These are phyloP conservation scores for Machaerirhynchus nigripectus DNA, from an alignment of 2,113 vertebrate genomes.

Conservation along the genomic window DNA sequence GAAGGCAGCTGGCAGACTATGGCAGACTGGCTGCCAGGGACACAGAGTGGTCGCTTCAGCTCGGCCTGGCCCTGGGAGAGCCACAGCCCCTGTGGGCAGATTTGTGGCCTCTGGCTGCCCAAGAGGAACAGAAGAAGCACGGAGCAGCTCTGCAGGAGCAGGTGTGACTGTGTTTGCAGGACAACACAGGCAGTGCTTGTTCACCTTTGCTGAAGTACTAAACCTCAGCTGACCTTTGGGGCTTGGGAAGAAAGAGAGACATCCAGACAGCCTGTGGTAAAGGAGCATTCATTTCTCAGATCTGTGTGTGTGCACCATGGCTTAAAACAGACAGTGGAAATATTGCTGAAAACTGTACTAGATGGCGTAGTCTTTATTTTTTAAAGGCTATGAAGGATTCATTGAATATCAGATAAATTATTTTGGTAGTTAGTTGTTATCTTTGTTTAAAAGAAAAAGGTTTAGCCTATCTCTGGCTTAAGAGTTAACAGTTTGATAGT, in stretches of 20 bases:
- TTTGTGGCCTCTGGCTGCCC: accelerated
- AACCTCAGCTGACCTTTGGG: neutral
- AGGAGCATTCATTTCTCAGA: neutral
- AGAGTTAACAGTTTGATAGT: neutral
- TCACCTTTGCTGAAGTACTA: neutral
- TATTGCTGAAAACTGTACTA: neutral
- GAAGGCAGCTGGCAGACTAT: neutral
- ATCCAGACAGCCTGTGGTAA: accelerated
- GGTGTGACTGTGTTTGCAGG: neutral
- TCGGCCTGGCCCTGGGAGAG: neutral
- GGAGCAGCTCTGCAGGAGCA: neutral
- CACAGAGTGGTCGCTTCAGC: neutral
- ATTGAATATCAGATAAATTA: neutral
- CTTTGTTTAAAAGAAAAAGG: neutral
- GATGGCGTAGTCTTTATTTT: neutral
- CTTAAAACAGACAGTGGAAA: neutral
- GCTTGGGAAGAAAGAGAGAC: neutral
- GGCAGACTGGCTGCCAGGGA: neutral
- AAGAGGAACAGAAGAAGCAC: accelerated
- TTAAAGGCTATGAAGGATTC: neutral
- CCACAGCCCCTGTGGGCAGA: accelerated
- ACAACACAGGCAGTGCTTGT: neutral
- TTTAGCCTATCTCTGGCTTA: neutral
- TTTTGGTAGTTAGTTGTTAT: neutral
- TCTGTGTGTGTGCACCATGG: too few relatives aligned